These are phyloP conservation scores for Varanus salvator DNA, from an alignment of 2,113 vertebrate genomes.

Conservation along the genomic window DNA sequence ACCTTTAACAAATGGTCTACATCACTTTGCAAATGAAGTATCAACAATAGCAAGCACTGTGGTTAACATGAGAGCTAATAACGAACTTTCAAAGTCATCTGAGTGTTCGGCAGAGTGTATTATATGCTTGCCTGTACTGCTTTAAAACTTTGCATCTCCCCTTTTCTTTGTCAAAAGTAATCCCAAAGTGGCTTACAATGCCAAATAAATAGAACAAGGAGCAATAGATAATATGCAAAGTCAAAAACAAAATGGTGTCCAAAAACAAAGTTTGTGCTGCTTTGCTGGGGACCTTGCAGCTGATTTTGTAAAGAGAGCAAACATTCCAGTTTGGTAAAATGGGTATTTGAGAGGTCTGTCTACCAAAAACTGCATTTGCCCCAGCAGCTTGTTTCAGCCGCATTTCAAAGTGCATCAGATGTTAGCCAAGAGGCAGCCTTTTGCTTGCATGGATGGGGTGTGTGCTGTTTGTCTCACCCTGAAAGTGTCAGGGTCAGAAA, in stretches of 20 bases:
- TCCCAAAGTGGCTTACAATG: neutral
- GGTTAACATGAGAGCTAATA: neutral
- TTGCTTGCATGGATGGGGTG: neutral
- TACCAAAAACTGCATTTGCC: neutral
- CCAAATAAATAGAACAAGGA: neutral
- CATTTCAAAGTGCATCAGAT: neutral
- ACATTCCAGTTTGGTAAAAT: neutral
- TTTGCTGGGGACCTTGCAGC: neutral
- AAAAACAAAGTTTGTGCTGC: neutral
- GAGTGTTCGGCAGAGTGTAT: neutral
- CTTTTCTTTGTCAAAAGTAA: neutral
- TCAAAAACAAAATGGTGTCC: neutral
- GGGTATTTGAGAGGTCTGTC: neutral
- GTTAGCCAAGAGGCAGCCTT: neutral
- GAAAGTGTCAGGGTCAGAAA: neutral
- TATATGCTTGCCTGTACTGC: neutral
- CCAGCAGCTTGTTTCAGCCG: neutral
- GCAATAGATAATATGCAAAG: neutral
- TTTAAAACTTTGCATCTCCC: neutral
- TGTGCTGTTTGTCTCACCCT: neutral
- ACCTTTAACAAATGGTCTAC: constrained; percentile 1
- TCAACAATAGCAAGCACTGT: neutral
- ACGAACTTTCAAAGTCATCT: neutral
- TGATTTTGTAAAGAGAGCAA: neutral
- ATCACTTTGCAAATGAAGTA: constrained; percentile 19